Percentiles rank a stretch among this genome's conserved stretches.
phyloP scores from a whole-genome alignment of 2,113 vertebrate genomes.

The Gopherus evgoodei region DNA sequence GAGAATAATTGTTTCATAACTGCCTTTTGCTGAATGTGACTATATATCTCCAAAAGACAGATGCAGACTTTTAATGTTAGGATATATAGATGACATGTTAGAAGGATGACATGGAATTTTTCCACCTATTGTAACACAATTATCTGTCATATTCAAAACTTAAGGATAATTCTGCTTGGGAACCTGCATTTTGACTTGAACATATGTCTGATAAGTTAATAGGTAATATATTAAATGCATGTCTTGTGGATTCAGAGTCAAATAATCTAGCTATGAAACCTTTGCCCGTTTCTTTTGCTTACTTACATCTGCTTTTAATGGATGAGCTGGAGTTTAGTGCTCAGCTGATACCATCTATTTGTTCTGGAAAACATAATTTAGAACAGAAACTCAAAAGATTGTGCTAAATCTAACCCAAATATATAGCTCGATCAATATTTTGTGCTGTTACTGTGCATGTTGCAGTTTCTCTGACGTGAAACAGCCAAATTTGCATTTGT shows the following conservation, averaged over 20 bases:
- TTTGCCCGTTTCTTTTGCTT: not conserved
- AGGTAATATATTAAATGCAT: not conserved
- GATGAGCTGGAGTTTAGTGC: not conserved
- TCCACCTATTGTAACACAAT: not conserved
- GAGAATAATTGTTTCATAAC: not conserved
- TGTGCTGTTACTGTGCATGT: not conserved
- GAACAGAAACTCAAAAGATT: not conserved
- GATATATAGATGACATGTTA: not conserved
- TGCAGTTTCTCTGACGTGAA: not conserved
- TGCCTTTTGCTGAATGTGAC: not conserved
- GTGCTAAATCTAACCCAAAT: not conserved
- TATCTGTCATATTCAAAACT: not conserved
- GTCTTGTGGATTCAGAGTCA: fast-evolving
- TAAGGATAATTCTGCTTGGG: not conserved
- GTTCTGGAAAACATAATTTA: not conserved
- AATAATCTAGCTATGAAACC: not conserved
- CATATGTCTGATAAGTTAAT: not conserved
- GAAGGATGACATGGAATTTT: not conserved
- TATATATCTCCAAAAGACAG: not conserved
- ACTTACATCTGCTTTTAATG: not conserved
- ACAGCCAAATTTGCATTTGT: not conserved
- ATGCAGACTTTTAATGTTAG: not conserved
- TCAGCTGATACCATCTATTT: not conserved
- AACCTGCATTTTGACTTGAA: not conserved
- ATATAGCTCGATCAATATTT: not conserved